A percentile compares a stretch with the other conserved stretches of the same genome.
Evolutionary conservation across 2,113 vertebrate genomes (phyloP).

Genomic region (Proterorhinus semilunaris): DNA sequence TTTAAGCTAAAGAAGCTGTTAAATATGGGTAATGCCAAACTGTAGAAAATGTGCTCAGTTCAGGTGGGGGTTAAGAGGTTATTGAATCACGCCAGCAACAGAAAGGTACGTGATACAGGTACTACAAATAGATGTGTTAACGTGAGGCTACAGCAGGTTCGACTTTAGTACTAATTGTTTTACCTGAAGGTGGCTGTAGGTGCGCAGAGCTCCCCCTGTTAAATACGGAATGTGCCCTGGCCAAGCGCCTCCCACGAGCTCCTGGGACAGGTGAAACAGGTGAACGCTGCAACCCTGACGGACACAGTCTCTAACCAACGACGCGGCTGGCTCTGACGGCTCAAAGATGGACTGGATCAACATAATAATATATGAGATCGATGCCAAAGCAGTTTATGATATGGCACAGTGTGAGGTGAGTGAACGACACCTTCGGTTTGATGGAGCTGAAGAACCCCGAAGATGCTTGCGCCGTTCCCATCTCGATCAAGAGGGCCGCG

Average conservation of each 20-base stretch:
- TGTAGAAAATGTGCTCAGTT: too few relatives aligned
- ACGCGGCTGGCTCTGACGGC: constrained; percentile 61
- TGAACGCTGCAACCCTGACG: constrained; percentile 76
- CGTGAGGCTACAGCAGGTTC: too few relatives aligned
- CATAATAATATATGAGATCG: too few relatives aligned
- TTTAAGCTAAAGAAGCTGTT: too few relatives aligned
- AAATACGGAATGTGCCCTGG: constrained; percentile 74
- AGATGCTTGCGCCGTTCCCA: constrained; percentile 43
- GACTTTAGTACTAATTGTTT: neutral
- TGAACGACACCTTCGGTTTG: constrained; percentile 70
- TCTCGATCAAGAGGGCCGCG: constrained; percentile 63
- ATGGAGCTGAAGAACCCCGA: constrained; percentile 72
- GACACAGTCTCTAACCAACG: constrained; percentile 73
- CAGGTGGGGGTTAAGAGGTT: too few relatives aligned
- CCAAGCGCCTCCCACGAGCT: constrained; percentile 76
- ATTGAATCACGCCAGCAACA: too few relatives aligned
- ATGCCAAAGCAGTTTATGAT: neutral
- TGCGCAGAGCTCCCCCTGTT: constrained; percentile 73
- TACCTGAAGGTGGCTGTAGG: constrained; percentile 74
- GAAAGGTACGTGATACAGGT: too few relatives aligned
- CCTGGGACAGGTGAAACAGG: constrained; percentile 74
- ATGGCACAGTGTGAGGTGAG: neutral
- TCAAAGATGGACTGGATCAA: constrained; percentile 75
- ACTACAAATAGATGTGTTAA: too few relatives aligned
- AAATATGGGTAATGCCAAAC: too few relatives aligned